phyloP scores from a whole-genome alignment of 2,113 vertebrate genomes.

The Pygoscelis adeliae region DNA sequence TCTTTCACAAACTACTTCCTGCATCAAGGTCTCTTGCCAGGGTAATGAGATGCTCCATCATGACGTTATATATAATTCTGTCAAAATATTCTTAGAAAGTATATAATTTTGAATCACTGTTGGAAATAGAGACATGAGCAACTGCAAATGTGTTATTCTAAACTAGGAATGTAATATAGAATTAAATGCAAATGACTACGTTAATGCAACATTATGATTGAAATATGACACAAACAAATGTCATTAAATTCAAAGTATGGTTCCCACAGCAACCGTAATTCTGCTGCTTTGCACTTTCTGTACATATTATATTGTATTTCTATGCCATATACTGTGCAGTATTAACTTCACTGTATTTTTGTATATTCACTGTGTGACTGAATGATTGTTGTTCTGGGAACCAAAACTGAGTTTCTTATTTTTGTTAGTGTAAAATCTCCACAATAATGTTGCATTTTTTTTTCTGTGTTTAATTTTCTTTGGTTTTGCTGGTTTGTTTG shows the following conservation, averaged over 20 bases:
- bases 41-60: conserved; percentile 45
- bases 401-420: neutral
- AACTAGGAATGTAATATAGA: conserved; percentile 49
- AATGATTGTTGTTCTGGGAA: conserved; percentile 35
- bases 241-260: conserved; percentile 44
- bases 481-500: neutral
- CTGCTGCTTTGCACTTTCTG: conserved; percentile 19
- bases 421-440: conserved; percentile 11
- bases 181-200: conserved; percentile 63
- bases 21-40: conserved; percentile 37
- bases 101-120: conserved; percentile 44
- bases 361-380: neutral
- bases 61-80: conserved; percentile 35
- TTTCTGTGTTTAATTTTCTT: neutral
- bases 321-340: neutral
- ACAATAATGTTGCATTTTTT: neutral
- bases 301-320: conserved; percentile 11
- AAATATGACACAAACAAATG: conserved; percentile 65
- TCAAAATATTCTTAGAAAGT: conserved; percentile 51
- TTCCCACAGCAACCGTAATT: conserved; percentile 51
- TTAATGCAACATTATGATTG: conserved; percentile 54
- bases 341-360: conserved; percentile 18
- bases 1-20: neutral
- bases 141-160: conserved; percentile 48
- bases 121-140: conserved; percentile 25